These are phyloP conservation scores for Nomia melanderi DNA, from an alignment of 1,140 invertebrate species.

Conservation along the genomic window DNA sequence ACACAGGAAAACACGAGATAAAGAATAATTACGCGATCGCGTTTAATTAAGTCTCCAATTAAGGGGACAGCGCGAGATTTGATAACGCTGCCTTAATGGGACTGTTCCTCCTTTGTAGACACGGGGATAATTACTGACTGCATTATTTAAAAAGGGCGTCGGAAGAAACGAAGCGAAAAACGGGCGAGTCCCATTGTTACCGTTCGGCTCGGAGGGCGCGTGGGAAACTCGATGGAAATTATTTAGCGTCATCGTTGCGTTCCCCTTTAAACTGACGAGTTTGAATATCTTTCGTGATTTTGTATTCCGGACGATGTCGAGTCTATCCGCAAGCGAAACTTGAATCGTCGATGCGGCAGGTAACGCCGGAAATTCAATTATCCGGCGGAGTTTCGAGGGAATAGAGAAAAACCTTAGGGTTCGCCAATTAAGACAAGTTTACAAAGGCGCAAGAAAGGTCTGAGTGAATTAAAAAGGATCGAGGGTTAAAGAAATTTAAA, in stretches of 20 bases:
- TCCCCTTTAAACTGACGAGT: conserved; percentile 1
- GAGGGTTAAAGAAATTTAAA: no score
- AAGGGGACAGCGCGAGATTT: conserved; percentile 1
- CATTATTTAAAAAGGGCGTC: conserved; percentile 12
- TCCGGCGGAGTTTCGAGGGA: no score
- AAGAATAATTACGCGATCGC: background rate
- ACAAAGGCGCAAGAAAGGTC: no score
- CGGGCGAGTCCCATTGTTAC: conserved; percentile 26
- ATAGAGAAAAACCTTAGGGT: no score
- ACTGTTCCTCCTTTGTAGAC: background rate
- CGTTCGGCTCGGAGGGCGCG: background rate
- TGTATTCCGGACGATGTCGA: no score
- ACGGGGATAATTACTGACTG: conserved; percentile 11
- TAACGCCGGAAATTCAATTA: no score
- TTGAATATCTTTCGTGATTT: background rate
- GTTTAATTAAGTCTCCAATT: conserved; percentile 23
- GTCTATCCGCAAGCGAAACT: background rate
- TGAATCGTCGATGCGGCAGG: background rate
- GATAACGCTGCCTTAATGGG: background rate
- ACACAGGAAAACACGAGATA: no score
- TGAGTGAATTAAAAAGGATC: no score
- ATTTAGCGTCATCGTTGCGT: background rate
- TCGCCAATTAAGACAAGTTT: no score
- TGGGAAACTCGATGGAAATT: conserved; percentile 10
- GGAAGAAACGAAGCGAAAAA: conserved; percentile 4